Percentiles rank a stretch among this genome's conserved stretches.
These are phyloP conservation scores for Scomber japonicus DNA, from an alignment of 2,113 vertebrate species.

Conservation along the genomic window DNA sequence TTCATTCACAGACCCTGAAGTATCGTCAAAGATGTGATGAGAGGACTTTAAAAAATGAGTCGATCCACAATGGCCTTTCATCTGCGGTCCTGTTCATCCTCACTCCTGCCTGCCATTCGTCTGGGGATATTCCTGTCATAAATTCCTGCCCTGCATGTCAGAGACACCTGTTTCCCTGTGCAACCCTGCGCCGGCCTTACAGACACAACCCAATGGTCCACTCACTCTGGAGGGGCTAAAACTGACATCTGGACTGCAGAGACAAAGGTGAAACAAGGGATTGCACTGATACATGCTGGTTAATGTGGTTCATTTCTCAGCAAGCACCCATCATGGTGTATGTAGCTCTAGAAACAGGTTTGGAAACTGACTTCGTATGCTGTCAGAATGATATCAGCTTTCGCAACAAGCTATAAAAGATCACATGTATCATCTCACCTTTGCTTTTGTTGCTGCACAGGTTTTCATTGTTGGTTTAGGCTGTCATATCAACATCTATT, in stretches of 20 bases:
- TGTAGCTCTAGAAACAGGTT: slow-evolving; percentile 22
- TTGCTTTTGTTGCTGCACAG: slow-evolving; percentile 26
- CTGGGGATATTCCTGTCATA: slow-evolving; percentile 82
- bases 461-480: slow-evolving; percentile 26
- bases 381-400: slow-evolving; percentile 33
- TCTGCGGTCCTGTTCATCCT: slow-evolving; percentile 85
- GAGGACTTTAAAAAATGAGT: slow-evolving; percentile 79
- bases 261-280: slow-evolving; percentile 34
- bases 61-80: slow-evolving; percentile 75
- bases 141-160: slow-evolving; percentile 74
- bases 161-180: slow-evolving; percentile 60
- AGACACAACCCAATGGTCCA: slow-evolving; percentile 41
- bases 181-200: slow-evolving; percentile 16
- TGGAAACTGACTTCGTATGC: slow-evolving; percentile 1
- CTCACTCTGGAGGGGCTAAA: slow-evolving; percentile 21
- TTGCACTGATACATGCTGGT: slow-evolving; percentile 12
- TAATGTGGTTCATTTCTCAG: slow-evolving; percentile 49
- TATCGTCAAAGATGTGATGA: slow-evolving; percentile 69
- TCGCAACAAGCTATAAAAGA: slow-evolving; percentile 15
- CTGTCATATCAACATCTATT: slow-evolving; percentile 23
- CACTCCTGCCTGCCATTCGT: slow-evolving; percentile 41
- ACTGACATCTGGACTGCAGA: slow-evolving; percentile 53
- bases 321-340: slow-evolving; percentile 8
- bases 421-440: not conserved
- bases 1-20: slow-evolving; percentile 59